Conservation (phyloP, 2,113 vertebrate genomes). For the Podarcis raffonei region DNA sequence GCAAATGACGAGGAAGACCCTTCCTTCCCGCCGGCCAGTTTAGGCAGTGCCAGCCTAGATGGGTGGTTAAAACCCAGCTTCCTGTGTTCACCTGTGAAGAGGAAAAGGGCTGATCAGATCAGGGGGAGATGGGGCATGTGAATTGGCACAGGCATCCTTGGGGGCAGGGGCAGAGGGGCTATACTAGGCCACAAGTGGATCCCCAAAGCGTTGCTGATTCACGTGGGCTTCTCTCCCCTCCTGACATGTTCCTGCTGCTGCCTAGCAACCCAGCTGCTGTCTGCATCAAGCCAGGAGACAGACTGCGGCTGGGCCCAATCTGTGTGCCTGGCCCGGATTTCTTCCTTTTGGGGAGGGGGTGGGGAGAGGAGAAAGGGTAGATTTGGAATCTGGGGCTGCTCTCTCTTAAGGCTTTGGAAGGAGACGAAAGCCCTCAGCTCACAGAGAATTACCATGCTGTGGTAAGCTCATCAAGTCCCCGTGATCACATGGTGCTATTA, state of each 20-base stretch:
- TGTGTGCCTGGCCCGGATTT: neutral
- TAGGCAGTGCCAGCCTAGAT: too few relatives aligned
- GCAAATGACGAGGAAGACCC: too few relatives aligned
- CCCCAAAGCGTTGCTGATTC: neutral
- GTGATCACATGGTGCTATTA: too few relatives aligned
- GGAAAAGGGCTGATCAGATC: too few relatives aligned
- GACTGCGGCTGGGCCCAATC: neutral
- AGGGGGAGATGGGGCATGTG: neutral
- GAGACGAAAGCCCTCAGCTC: too few relatives aligned
- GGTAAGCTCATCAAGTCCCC: too few relatives aligned
- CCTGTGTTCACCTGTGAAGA: neutral
- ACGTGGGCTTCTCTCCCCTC: slow-evolving; percentile 22
- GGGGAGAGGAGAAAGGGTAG: neutral
- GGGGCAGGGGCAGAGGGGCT: neutral
- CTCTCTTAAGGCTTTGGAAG: too few relatives aligned
- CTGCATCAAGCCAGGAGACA: slow-evolving; percentile 8
- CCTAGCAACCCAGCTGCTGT: slow-evolving; percentile 41
- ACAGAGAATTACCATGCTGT: too few relatives aligned
- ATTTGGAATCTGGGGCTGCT: neutral
- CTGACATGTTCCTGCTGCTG: slow-evolving; percentile 27
- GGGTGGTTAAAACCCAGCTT: neutral
- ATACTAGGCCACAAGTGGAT: neutral
- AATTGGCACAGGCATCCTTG: neutral
- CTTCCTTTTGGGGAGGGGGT: neutral
- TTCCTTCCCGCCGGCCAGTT: too few relatives aligned